Evolutionary conservation across 2,888 invertebrate species (phyloP).

Genomic region (Gasteruption jaculator): DNA sequence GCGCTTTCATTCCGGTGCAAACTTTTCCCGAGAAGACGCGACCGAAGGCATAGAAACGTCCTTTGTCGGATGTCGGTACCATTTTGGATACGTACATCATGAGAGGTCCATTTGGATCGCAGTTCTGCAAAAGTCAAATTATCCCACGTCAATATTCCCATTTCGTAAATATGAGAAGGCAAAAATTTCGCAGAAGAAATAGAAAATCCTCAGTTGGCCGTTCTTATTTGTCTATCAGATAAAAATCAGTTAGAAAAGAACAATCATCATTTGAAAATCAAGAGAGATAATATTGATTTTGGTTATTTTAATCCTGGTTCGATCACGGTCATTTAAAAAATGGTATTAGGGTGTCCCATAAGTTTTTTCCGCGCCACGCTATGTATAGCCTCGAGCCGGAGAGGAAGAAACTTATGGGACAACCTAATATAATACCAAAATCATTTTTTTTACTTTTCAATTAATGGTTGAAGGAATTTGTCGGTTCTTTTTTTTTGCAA

Average conservation of each 20-base stretch:
- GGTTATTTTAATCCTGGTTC: too few species aligned
- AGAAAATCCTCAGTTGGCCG: conserved; percentile 38
- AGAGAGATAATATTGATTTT: conserved; percentile 1
- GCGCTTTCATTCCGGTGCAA: conserved; percentile 82
- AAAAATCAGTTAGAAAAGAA: conserved; percentile 43
- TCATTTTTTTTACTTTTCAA: too few species aligned
- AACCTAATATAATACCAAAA: too few species aligned
- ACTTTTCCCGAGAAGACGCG: conserved; percentile 98
- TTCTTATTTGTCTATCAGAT: conserved; percentile 38
- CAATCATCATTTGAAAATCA: conserved; percentile 48
- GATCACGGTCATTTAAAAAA: too few species aligned
- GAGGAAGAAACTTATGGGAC: too few species aligned
- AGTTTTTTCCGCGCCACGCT: too few species aligned
- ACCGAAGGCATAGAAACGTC: conserved; percentile 99
- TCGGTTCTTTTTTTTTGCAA: conserved; percentile 3
- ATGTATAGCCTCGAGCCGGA: too few species aligned
- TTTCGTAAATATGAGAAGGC: conserved; percentile 1
- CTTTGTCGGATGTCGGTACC: conserved; percentile 99
- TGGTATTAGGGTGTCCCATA: too few species aligned
- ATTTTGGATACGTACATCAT: conserved; percentile 99
- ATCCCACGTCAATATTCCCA: neutral
- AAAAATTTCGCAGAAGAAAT: neutral
- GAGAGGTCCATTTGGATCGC: conserved; percentile 94
- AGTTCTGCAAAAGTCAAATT: conserved; percentile 59
- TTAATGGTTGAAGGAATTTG: too few species aligned